Evolutionary conservation across 2,797 vertebrate species (phyloP), one percentile per base, ranked within the genome.

Genomic region (Spondyliosoma cantharus): DNA sequence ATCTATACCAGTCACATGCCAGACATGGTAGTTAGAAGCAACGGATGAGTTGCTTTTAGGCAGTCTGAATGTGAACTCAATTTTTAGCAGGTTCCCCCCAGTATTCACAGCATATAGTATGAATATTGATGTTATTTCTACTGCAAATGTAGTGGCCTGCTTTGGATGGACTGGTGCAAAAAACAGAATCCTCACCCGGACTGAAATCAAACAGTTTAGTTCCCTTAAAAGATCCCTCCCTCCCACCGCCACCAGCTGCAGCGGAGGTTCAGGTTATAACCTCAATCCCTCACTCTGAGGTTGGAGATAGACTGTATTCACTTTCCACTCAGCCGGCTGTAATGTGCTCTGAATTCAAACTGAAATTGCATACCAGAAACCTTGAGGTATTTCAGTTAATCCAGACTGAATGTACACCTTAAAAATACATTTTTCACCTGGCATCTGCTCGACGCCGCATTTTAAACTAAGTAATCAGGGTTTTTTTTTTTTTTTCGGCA

Each of bases 281-380:
- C 88, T 85, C 91, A 87, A 93, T 92, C 90, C 85, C 68, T 86
- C 70, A 76, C 78, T 90, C 76, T 54, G 71, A 73, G 84, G 37
- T 78, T 78, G 78, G 75, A 86, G 86, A 84, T 80, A 56, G 81
- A 84, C 78, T 72, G 84, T 74, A 49, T 83, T 90, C 85, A 83
- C 74, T 77, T 86, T 88, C 67, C 59, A 81, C 87, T 89, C 86
- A 87, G 77, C 64, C 43, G 0, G 63, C 66, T 70, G 61, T 81
- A 76, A 84, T 85, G 84, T 16, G 54, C 71, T 66, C 43, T 74
- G 84, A 83, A 86, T 88, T 76, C 75, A 71, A 78, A 87, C 70
- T 71, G 69, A 81, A 81, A 86, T 45, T 49, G 73, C 71, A 71
- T 32, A 74, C 49, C 52, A 69, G 52, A 79, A 81, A 78, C 74